Evolutionary conservation across 2,888 invertebrate species (phyloP).

Genomic region (Ectemnius lituratus): DNA sequence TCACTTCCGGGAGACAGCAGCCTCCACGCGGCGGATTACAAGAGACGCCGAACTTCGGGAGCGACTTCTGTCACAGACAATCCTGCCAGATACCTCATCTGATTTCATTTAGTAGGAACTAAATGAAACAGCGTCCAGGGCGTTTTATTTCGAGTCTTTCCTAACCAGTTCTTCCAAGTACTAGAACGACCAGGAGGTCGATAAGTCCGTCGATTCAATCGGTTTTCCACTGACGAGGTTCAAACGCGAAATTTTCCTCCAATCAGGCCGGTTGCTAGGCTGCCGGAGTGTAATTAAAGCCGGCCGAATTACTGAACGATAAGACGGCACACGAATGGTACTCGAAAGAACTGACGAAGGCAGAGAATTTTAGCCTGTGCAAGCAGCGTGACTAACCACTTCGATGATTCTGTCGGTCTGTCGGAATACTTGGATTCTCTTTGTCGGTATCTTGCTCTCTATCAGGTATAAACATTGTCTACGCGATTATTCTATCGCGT

Average conservation of each 20-base stretch:
- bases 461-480: no score
- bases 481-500: no score
- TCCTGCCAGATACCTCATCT: constrained; percentile 43
- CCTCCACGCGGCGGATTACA: constrained; percentile 64
- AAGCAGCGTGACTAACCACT: constrained; percentile 73
- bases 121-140: constrained; percentile 9
- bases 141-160: constrained; percentile 21
- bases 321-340: constrained; percentile 52
- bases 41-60: constrained; percentile 54
- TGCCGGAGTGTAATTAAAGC: constrained; percentile 63
- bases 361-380: constrained; percentile 32
- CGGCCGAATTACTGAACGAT: constrained; percentile 44
- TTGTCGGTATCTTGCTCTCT: constrained; percentile 39
- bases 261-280: constrained; percentile 54
- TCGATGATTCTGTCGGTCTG: constrained; percentile 60
- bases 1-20: constrained; percentile 59
- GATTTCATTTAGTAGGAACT: constrained; percentile 37
- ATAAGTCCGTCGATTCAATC: background rate
- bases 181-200: constrained; percentile 18
- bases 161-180: constrained; percentile 7
- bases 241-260: constrained; percentile 55
- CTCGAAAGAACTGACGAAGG: constrained; percentile 40
- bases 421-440: constrained; percentile 35
- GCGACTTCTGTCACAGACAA: constrained; percentile 46
- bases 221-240: background rate